These are phyloP conservation scores for Emydoidea blandingii DNA, from an alignment of 2,797 vertebrate species.

Conservation along the genomic window DNA sequence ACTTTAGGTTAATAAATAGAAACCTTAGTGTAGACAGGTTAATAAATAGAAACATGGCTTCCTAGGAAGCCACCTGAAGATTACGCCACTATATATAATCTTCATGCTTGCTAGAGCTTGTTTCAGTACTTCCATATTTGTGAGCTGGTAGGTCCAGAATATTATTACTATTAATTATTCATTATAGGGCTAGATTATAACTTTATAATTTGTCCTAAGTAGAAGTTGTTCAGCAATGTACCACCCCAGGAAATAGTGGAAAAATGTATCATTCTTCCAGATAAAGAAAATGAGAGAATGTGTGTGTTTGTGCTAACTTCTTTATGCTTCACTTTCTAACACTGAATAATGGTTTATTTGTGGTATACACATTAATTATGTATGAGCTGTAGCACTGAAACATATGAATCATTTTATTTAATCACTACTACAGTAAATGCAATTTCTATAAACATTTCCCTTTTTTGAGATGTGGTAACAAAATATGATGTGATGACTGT, in stretches of 20 bases:
- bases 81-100: too few relatives aligned
- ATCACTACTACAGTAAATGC: not conserved
- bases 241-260: not conserved
- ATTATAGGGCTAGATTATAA: too few relatives aligned
- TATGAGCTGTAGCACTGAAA: not conserved
- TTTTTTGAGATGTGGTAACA: not conserved
- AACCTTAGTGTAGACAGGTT: too few relatives aligned
- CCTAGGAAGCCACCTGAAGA: too few relatives aligned
- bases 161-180: too few relatives aligned
- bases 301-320: not conserved
- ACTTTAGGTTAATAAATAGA: too few relatives aligned
- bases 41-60: too few relatives aligned
- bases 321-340: not conserved
- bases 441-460: not conserved
- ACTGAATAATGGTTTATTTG: not conserved
- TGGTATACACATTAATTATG: not conserved
- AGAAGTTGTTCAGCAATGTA: too few relatives aligned
- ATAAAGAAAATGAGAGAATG: not conserved
- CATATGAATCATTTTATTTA: not conserved
- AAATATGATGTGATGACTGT: not conserved
- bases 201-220: too few relatives aligned
- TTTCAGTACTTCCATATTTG: too few relatives aligned
- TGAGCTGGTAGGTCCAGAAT: too few relatives aligned
- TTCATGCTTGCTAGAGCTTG: too few relatives aligned
- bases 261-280: not conserved